Base-by-base conservation (phyloP, 1,140 invertebrate species). In the Megathymus violae region DNA sequence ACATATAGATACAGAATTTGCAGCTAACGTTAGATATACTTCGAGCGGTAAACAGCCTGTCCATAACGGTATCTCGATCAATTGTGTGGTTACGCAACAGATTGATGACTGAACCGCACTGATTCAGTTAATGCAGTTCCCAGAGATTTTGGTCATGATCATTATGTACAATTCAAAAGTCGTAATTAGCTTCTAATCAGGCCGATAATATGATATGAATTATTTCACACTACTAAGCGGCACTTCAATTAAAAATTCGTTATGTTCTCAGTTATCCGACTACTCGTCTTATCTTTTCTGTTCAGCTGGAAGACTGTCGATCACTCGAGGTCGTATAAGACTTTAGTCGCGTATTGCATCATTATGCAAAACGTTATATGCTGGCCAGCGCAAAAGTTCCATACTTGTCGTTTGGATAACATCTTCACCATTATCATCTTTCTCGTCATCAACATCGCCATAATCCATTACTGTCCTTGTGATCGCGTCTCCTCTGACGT, bases 121-220 rank as follows among this genome's bases (percentile, higher is more conserved):
- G 52, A 56, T 56, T 56, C 13, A 44, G 40, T 56, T 56, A 56
- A n/a, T n/a, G 52, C 22, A 43, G 17, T 40, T 4, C 19, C 38
- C 51, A 56, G 43, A 43, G 50, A 56, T 43, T 17, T 56, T 17
- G 43, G 41, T 56, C 41, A 56, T 43, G 51, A 56, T 56, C 38
- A 43, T 43, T 56, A 56, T 3, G 19, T 22, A 5, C 51, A 13
- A 56, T 43, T 56, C 43, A 56, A 56, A 56, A 36, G 10, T 36
- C 51, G 51, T 56, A 56, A 56, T 56, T 56, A 56, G 51, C 43
- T 56, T 43, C 38, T 27, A 56, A 56, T 56, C 51, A 19, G 11
- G 9, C 7, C 22, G 52, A 56, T 56, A 56, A 56, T 56, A 22
- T 43, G 19, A 43, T 56, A 40, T 43, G 52, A 56, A 56, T 56